Base-by-base conservation (phyloP, 2,888 invertebrate species). In the Charanyca ferruginea region DNA sequence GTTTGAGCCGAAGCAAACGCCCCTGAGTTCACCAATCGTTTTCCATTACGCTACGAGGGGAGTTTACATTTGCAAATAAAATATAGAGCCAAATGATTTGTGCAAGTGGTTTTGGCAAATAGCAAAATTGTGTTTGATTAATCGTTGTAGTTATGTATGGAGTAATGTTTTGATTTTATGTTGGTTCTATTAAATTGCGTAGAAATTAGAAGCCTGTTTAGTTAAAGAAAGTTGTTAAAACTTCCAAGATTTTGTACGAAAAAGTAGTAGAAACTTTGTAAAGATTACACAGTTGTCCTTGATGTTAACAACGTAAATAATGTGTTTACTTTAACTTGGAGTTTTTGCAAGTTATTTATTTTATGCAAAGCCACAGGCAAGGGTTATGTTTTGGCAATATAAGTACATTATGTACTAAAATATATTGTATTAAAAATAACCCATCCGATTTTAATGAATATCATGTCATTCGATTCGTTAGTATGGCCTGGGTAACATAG, bases 1-100 rank as follows among this genome's bases (percentile, higher is more conserved):
- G 90, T 91, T 89, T 90, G 89, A 89, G 88, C 84, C 85, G 88
- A 90, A 87, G 87, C 87, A 81, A 87, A 88, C 87, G 85, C 90
- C 87, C 89, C 87, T 67, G 84, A 87, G 79, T 84, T 86, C 80
- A 83, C 72, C 83, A 86, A 89, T 86, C 84, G 80, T 82, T 89
- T 87, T 86, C 86, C 82, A 87, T 89, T 87, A 85, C 75, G 66
- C 59, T 53, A 44, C 66, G 67, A 78, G 81, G 83, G 85, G 84
- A 75, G 72, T 80, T 79, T 71, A 76, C 66, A 80, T 78, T 77
- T 80, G 73, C 68, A 80, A 83, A 86, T 83, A 82, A 77, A 77
- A 75, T 73, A 79, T 74, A 71, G 47, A 79, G 38, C 60, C 54
- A 44, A 77, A 76, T 73, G 65, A 73, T 73, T 79, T 81, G 77